Evolutionary conservation across 2,113 vertebrate genomes (phyloP).

Genomic region (Erinaceus europaeus): DNA sequence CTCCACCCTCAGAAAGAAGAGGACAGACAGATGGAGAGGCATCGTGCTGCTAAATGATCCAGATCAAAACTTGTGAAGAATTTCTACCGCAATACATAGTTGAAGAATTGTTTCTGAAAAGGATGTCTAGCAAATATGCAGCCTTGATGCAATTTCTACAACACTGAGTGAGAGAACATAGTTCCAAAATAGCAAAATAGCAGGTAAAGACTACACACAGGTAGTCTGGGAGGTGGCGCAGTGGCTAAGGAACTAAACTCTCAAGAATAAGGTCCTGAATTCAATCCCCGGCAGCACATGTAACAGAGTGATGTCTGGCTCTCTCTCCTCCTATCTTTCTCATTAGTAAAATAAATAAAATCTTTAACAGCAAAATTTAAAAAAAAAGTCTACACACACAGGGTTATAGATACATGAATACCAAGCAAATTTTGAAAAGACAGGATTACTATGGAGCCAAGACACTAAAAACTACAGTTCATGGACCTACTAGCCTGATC

Average conservation of each 20-base stretch:
- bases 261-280: no score
- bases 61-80: background rate
- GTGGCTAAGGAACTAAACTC: no score
- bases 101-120: background rate
- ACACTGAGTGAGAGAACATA: background rate
- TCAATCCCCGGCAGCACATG: no score
- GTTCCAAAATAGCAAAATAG: background rate
- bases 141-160: background rate
- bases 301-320: no score
- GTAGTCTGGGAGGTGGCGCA: no score
- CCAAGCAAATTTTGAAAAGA: background rate
- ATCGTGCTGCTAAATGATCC: background rate
- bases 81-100: background rate
- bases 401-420: background rate
- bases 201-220: no score
- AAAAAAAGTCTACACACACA: accelerated
- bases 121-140: background rate
- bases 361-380: no score
- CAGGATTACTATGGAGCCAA: background rate
- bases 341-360: no score
- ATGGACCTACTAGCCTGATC: background rate
- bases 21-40: accelerated
- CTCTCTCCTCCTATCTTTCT: no score
- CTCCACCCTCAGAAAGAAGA: background rate
- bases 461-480: background rate